Evolutionary conservation across 1,140 invertebrate genomes (phyloP), one percentile per base, ranked within the genome.

Genomic region (Neotoxoptera formosana): DNA sequence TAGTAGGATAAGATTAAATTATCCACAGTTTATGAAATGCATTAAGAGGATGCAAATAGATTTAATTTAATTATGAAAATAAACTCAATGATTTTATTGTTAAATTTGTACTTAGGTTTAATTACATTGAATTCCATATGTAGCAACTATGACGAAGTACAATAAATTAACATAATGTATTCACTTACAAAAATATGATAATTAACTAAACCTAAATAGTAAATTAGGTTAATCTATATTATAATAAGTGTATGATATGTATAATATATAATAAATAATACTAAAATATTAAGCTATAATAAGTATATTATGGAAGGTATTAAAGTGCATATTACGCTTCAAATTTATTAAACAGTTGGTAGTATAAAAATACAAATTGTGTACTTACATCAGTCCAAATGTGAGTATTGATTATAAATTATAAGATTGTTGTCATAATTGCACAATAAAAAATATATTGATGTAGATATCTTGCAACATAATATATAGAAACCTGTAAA

Each of bases 361-460:
- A 21, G 34, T 81, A 84, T 34, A 51, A 21, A 48, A 88, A 48
- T 34, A 88, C 14, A 76, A 76, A 76, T 48, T 34, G 7, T 89
- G 45, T 67, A 90, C 89, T 90, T n/a, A 90, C 89, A 90, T 60
- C 36, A 41, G 56, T 90, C 14, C 36, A 90, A 90, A 67, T 90
- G 7, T 90, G 14, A 67, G 2, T 41, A 90, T 41, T 90, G 56
- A 53, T 56, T 89, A 36, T 7, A 90, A 90, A 53, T 56, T 89
- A 36, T 7, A 90, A 90, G 41, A 23, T 45, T 53, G 21, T 89
- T 89, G n/a, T 53, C 48, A 89, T 89, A 89, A 56, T 60, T 67
- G 21, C 36, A 60, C 53, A 67, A 67, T 60, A 90, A 67, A 90
- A 45, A 67, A 67, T 90, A 90, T n/a, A 67, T 47, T 60, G 56